These are phyloP conservation scores for Acanthosepion pharaonis DNA, from an alignment of 2,888 invertebrate species.

Conservation along the genomic window DNA sequence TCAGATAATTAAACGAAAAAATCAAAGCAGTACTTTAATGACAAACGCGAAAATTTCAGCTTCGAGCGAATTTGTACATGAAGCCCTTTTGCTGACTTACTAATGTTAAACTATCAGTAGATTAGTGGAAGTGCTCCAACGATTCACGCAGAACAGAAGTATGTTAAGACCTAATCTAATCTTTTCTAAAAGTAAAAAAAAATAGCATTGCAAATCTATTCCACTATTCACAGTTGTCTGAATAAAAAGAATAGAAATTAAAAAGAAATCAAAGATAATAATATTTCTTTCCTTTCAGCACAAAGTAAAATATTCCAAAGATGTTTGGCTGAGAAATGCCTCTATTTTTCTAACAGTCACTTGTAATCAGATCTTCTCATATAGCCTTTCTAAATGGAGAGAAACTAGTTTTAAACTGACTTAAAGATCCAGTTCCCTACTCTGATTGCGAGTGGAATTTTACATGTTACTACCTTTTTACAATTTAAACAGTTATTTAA, in stretches of 20 bases:
- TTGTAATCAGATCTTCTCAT: neutral
- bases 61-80: neutral
- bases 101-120: neutral
- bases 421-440: neutral
- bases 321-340: neutral
- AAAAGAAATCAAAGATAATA: neutral
- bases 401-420: neutral
- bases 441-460: neutral
- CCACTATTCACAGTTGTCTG: neutral
- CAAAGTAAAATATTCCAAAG: neutral
- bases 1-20: too few species aligned
- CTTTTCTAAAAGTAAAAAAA: neutral
- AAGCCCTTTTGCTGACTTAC: neutral
- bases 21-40: neutral
- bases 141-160: neutral
- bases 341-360: neutral
- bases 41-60: too few species aligned
- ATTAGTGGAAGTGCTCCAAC: neutral
- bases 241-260: too few species aligned
- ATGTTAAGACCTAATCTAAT: neutral
- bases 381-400: neutral
- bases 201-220: neutral
- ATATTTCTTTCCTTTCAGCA: neutral
- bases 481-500: slow-evolving; percentile 20
- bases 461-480: neutral